Evolutionary conservation across 2,888 invertebrate species (phyloP).

Genomic region (Apodemia zela): DNA sequence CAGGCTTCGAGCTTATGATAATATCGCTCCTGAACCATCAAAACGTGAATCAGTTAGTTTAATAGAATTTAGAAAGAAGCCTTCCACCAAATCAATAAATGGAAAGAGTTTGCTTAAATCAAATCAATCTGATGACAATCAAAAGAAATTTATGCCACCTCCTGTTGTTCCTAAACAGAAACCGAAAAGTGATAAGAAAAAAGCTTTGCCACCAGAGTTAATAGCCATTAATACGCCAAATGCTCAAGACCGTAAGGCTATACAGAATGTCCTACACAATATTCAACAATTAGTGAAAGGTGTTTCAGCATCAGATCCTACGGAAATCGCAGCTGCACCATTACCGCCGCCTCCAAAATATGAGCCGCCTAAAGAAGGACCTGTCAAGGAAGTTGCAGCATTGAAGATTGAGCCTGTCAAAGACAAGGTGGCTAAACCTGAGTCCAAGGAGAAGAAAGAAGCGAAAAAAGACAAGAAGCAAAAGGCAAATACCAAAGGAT

Average conservation of each 20-base stretch:
- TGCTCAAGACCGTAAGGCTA: slow-evolving; percentile 64
- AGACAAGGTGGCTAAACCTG: slow-evolving; percentile 47
- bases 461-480: slow-evolving; percentile 61
- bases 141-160: slow-evolving; percentile 62
- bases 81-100: slow-evolving; percentile 55
- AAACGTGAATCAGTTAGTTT: slow-evolving; percentile 58
- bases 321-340: slow-evolving; percentile 64
- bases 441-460: slow-evolving; percentile 44
- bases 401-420: slow-evolving; percentile 49
- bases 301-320: slow-evolving; percentile 67
- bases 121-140: slow-evolving; percentile 53
- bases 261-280: slow-evolving; percentile 70
- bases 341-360: slow-evolving; percentile 45
- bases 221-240: slow-evolving; percentile 80
- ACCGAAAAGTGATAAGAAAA: slow-evolving; percentile 50
- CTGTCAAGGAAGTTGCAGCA: slow-evolving; percentile 38
- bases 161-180: slow-evolving; percentile 51
- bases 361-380: slow-evolving; percentile 47
- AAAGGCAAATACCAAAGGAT: slow-evolving; percentile 82
- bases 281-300: slow-evolving; percentile 74
- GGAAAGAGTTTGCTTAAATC: slow-evolving; percentile 70
- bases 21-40: slow-evolving; percentile 60
- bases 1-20: slow-evolving; percentile 88
- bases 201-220: slow-evolving; percentile 76
- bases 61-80: slow-evolving; percentile 69